Conservation (phyloP, 2,113 vertebrate genomes). For the Brienomyrus longianalis region DNA sequence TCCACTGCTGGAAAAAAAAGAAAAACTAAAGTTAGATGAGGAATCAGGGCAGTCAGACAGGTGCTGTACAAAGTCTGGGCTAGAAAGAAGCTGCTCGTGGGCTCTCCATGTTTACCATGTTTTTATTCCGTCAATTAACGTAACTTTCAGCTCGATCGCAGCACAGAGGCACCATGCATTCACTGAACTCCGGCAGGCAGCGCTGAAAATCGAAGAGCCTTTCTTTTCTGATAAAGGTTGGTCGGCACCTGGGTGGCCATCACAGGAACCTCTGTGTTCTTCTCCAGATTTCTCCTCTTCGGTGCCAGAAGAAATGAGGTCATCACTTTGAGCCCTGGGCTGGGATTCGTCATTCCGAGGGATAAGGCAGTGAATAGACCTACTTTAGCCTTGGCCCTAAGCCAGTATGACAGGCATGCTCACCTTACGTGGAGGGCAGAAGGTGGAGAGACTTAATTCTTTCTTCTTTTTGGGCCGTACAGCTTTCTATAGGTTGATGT, state of each 20-base stretch:
- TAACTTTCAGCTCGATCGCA: not conserved
- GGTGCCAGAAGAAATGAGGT: conserved; percentile 58
- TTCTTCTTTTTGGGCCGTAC: not conserved
- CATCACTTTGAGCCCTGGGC: conserved; percentile 39
- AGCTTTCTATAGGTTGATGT: not conserved
- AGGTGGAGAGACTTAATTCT: not conserved
- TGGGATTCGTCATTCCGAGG: conserved; percentile 39
- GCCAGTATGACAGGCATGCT: conserved; percentile 15
- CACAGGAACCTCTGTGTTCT: conserved; percentile 38
- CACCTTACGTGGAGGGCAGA: not conserved
- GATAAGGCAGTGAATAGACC: conserved; percentile 24
- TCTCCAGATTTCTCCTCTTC: conserved; percentile 30
- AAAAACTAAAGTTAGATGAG: not conserved
- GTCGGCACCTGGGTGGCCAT: conserved; percentile 29
- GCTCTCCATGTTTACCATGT: not conserved
- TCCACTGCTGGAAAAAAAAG: not conserved
- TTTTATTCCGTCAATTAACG: not conserved
- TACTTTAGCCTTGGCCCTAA: conserved; percentile 20
- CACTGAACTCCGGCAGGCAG: not conserved
- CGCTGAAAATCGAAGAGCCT: not conserved
- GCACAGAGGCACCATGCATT: not conserved
- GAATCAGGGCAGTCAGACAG: not conserved
- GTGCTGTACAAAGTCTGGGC: not conserved
- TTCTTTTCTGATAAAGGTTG: conserved; percentile 5
- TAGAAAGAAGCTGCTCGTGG: not conserved